A percentile compares a stretch with the other conserved stretches of the same genome.
phyloP scores from a whole-genome alignment of 2,113 vertebrate genomes.

The Sebastes schlegelii region DNA sequence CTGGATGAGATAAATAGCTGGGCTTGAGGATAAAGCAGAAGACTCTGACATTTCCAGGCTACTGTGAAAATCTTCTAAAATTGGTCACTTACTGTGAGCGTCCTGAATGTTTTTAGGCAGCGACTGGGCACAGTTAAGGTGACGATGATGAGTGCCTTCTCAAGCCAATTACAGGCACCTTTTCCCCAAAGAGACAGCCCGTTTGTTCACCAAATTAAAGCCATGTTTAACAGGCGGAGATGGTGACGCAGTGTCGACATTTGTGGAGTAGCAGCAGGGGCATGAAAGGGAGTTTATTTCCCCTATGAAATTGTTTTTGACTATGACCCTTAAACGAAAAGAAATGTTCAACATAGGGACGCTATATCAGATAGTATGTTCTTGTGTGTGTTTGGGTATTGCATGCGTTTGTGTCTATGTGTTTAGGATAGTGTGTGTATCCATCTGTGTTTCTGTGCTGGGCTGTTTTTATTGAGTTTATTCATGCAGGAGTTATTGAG shows the following conservation, averaged over 20 bases:
- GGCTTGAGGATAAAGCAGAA: constrained; percentile 53
- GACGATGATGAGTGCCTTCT: constrained; percentile 32
- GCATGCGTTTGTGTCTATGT: constrained; percentile 29
- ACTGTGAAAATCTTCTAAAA: constrained; percentile 60
- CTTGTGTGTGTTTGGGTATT: neutral
- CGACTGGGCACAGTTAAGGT: constrained; percentile 43
- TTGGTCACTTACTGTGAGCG: constrained; percentile 48
- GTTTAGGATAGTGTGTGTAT: constrained; percentile 17
- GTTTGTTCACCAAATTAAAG: constrained; percentile 47
- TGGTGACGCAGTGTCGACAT: constrained; percentile 15
- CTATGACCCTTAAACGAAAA: constrained; percentile 8
- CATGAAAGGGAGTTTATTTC: constrained; percentile 12
- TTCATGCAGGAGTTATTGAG: constrained; percentile 77
- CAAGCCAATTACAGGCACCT: constrained; percentile 28
- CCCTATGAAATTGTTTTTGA: constrained; percentile 18
- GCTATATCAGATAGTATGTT: constrained; percentile 13
- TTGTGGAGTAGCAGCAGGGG: neutral
- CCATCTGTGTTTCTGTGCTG: constrained; percentile 33
- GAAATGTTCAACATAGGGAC: neutral
- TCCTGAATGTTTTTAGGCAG: constrained; percentile 53
- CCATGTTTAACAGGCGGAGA: constrained; percentile 20
- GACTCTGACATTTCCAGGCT: constrained; percentile 45
- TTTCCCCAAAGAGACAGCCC: constrained; percentile 42
- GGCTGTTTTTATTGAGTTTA: constrained; percentile 76
- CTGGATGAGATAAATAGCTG: constrained; percentile 60